Evolutionary conservation across 2,797 vertebrate species (phyloP), one percentile per base, ranked within the genome.

Genomic region (Schizopygopsis pylzovi): DNA sequence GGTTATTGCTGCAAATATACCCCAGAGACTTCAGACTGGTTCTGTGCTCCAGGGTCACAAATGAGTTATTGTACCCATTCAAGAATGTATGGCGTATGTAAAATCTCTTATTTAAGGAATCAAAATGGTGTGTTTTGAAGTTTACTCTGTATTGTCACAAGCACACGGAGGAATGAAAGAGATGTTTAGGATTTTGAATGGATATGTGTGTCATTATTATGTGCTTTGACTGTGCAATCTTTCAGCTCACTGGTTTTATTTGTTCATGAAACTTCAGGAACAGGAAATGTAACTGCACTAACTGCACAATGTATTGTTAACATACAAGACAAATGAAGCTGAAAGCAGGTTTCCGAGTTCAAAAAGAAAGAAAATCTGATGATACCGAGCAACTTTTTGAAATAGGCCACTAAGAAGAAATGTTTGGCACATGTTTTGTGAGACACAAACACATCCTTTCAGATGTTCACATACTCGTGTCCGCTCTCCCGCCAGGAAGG

Each of bases 341-440:
- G 41, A 82, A 61, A 20, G 8, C 67, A 25, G 33, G 33, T 41
- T 70, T 4, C 67, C 5, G 68, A 54, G 68, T 59, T 49, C 41
- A 3, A 59, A 81, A 81, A 52, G 16, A 37, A 45, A 59, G 67
- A 28, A 63, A 73, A 61, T 54, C 6, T 45, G 49, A 71, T 13
- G 52, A 28, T 28, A 28, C 49, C 6, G 6, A 72, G 80, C 49
- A 59, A 59, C 67, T 41, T 70, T 54, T 70, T 71, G 1, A 81
- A 81, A 43, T 20, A 45, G 49, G 80, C 9, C 49, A 56, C 9
- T 37, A 43, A 43, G 49, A 72, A 72, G 67, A 82, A 25, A 22
- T 68, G 22, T 37, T 54, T 81, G 65, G 65, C 80, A 43, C 49
- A 39, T 39, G 54, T 54, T 59, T 82, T 82, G 80, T 81, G 47